These are phyloP conservation scores for Acrobeloides nanus DNA, from an alignment of 2,888 invertebrate species.

Conservation along the genomic window DNA sequence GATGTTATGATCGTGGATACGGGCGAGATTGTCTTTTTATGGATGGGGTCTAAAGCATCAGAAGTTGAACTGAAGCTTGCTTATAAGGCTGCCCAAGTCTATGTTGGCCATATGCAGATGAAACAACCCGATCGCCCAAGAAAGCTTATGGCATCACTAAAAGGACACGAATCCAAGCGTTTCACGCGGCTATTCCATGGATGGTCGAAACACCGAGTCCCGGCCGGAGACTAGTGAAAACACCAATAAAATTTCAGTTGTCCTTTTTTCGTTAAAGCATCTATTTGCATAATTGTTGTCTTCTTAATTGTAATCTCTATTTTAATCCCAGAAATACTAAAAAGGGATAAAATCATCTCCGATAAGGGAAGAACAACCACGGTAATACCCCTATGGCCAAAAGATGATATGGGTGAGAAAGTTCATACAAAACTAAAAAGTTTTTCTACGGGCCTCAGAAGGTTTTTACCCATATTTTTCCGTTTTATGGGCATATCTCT, in stretches of 20 bases:
- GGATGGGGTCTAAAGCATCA: conserved; percentile 88
- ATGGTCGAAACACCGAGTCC: conserved; percentile 82
- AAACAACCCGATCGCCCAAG: conserved; percentile 84
- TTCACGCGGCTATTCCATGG: conserved; percentile 98
- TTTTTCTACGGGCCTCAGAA: too few species aligned
- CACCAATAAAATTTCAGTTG: not conserved
- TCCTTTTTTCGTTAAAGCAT: too few species aligned
- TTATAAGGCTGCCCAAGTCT: conserved; percentile 96
- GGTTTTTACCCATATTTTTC: too few species aligned
- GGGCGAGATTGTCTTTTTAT: conserved; percentile 91
- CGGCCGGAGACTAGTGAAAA: conserved; percentile 57
- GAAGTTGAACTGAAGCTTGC: conserved; percentile 98
- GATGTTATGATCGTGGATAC: conserved; percentile 99
- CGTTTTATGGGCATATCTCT: too few species aligned
- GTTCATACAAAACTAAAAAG: too few species aligned
- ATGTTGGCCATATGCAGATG: conserved; percentile 89
- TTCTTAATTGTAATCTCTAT: too few species aligned
- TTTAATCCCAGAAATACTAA: too few species aligned
- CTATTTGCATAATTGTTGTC: too few species aligned
- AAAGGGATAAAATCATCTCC: too few species aligned
- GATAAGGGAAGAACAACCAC: too few species aligned
- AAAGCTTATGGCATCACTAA: conserved; percentile 85
- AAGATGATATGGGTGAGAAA: too few species aligned
- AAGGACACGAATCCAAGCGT: conserved; percentile 85
- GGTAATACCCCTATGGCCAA: too few species aligned